A percentile compares a stretch with the other conserved stretches of the same genome.
Evolutionary conservation across 2,797 vertebrate genomes (phyloP).

Genomic region (Scomberomorus guttatus): DNA sequence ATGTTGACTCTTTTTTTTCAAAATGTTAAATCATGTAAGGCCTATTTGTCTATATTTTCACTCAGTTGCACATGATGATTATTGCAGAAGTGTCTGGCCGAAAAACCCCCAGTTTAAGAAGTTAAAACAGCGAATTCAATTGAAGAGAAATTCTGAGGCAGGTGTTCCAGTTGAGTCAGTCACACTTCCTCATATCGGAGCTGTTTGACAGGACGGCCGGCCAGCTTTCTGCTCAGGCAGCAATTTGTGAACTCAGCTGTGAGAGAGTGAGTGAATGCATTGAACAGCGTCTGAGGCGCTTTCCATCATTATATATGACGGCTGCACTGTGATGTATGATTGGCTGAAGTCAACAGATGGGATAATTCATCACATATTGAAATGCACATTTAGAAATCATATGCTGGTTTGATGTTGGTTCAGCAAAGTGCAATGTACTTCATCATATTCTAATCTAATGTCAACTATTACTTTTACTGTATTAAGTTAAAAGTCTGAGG

Average conservation of each 20-base stretch:
- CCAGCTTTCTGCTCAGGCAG: slow-evolving; percentile 26
- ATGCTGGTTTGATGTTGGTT: slow-evolving; percentile 15
- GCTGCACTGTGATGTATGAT: slow-evolving; percentile 33
- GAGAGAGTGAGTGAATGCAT: slow-evolving; percentile 18
- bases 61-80: too few species aligned
- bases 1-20: neutral
- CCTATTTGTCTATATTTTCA: too few species aligned
- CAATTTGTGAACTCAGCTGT: slow-evolving; percentile 40
- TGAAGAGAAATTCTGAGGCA: slow-evolving; percentile 13
- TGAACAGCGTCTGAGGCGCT: slow-evolving; percentile 10
- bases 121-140: neutral
- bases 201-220: slow-evolving; percentile 5
- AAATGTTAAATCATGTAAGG: too few species aligned
- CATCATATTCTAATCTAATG: slow-evolving; percentile 21
- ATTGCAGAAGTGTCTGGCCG: too few species aligned
- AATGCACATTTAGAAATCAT: slow-evolving; percentile 24
- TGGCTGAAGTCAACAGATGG: slow-evolving; percentile 39
- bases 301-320: slow-evolving; percentile 38
- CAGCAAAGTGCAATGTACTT: slow-evolving; percentile 21
- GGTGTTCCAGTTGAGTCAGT: slow-evolving; percentile 25
- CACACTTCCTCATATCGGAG: slow-evolving; percentile 15
- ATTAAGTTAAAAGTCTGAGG: too few species aligned
- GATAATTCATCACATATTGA: slow-evolving; percentile 45
- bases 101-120: too few species aligned
- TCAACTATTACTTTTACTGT: neutral